Percentiles rank a stretch among this genome's conserved stretches.
phyloP scores from a whole-genome alignment of 1,140 invertebrate genomes.

The Sarcophaga bullata region DNA sequence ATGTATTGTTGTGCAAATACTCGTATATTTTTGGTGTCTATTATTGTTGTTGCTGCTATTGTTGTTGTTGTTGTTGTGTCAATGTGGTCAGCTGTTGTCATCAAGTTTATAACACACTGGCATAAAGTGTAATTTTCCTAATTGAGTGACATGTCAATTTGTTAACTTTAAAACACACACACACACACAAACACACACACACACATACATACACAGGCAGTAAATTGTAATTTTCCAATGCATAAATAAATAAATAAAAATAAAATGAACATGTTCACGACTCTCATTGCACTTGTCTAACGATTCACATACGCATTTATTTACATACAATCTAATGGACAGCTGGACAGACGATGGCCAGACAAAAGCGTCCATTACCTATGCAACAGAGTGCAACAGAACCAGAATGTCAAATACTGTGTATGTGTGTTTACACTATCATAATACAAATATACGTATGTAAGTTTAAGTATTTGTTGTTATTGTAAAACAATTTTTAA shows the following conservation, averaged over 20 bases:
- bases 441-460: not conserved
- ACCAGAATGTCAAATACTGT: too few relatives aligned
- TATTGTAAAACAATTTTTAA: not conserved
- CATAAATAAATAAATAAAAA: not conserved
- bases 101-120: conserved; percentile 33
- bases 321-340: too few relatives aligned
- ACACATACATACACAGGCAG: not conserved
- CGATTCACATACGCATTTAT: too few relatives aligned
- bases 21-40: conserved; percentile 13
- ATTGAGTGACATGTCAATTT: conserved; percentile 39
- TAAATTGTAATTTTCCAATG: conserved; percentile 16
- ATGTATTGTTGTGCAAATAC: too few relatives aligned
- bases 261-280: not conserved
- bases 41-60: not conserved
- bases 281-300: not conserved
- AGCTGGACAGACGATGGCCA: too few relatives aligned
- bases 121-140: conserved; percentile 33
- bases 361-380: not conserved
- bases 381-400: not conserved
- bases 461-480: not conserved
- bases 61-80: not conserved
- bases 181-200: not conserved
- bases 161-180: conserved; percentile 26
- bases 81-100: conserved; percentile 35
- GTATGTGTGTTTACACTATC: not conserved